These are phyloP conservation scores for Heliornis fulica DNA, from an alignment of 2,113 vertebrate species.

Conservation along the genomic window DNA sequence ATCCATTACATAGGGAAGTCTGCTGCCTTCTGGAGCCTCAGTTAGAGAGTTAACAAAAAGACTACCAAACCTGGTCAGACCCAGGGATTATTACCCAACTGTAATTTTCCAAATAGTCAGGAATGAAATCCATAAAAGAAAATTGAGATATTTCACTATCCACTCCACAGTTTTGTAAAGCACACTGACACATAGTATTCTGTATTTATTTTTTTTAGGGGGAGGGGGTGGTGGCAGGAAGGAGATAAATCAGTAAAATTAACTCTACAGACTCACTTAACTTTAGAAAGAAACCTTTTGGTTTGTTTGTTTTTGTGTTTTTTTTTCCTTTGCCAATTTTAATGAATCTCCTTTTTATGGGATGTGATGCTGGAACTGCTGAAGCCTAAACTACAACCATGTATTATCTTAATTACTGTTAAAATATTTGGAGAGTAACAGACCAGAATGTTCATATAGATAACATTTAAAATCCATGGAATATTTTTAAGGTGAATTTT, in stretches of 20 bases:
- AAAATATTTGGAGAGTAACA: constrained; percentile 13
- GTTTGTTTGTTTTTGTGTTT: too few relatives aligned
- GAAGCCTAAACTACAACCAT: not conserved
- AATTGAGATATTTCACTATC: not conserved
- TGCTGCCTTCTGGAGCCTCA: too few relatives aligned
- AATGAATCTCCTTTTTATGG: not conserved
- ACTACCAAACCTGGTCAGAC: too few relatives aligned
- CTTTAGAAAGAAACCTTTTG: not conserved
- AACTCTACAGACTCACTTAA: not conserved
- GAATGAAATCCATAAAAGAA: too few relatives aligned
- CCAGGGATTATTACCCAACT: too few relatives aligned
- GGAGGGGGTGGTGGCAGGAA: too few relatives aligned
- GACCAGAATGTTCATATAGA: not conserved
- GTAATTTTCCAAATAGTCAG: too few relatives aligned
- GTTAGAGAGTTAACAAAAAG: too few relatives aligned
- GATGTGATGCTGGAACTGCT: not conserved
- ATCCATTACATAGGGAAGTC: too few relatives aligned
- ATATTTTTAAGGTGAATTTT: not conserved
- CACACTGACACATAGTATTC: not conserved
- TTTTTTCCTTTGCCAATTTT: not conserved
- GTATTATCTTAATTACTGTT: constrained; percentile 35
- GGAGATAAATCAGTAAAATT: not conserved
- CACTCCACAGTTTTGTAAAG: not conserved
- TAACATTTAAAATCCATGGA: not conserved
- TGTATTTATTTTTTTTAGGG: too few relatives aligned